phyloP scores from a whole-genome alignment of 1,140 invertebrate species.

The Mylabris phalerata region DNA sequence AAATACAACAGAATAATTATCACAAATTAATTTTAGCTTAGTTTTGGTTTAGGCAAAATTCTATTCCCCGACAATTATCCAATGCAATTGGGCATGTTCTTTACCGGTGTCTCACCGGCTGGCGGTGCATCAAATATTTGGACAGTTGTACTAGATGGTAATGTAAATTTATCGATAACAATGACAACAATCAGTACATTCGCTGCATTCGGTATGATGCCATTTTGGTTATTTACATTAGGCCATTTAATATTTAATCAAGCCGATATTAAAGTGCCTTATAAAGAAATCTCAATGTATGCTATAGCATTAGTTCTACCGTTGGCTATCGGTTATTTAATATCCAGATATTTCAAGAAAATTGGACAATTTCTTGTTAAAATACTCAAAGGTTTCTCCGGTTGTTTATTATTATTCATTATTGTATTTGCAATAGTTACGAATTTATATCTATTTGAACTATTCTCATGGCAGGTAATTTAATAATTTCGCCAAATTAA shows the following conservation, averaged over 20 bases:
- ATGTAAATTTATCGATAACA: conserved; percentile 82
- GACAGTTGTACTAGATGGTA: conserved; percentile 81
- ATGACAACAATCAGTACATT: conserved; percentile 80
- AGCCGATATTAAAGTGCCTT: conserved; percentile 70
- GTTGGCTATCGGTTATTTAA: conserved; percentile 68
- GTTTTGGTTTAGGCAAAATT: conserved; percentile 64
- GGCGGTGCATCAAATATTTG: conserved; percentile 95
- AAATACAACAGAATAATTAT: not conserved
- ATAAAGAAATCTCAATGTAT: conserved; percentile 66
- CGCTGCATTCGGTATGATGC: conserved; percentile 63
- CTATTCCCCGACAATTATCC: conserved; percentile 64
- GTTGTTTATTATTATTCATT: conserved; percentile 79
- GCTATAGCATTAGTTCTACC: conserved; percentile 78
- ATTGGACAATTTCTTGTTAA: conserved; percentile 63
- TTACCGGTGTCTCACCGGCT: conserved; percentile 83
- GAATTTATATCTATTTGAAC: conserved; percentile 85
- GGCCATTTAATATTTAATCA: conserved; percentile 67
- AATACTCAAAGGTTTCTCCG: conserved; percentile 81
- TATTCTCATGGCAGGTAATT: conserved; percentile 81
- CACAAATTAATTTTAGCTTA: conserved; percentile 50
- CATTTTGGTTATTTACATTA: conserved; percentile 91
- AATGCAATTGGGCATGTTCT: conserved; percentile 82
- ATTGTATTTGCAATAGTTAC: conserved; percentile 86
- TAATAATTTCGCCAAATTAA: not conserved
- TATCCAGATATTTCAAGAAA: conserved; percentile 62